phyloP scores from a whole-genome alignment of 2,113 vertebrate species.

The Chaetodon auriga region DNA sequence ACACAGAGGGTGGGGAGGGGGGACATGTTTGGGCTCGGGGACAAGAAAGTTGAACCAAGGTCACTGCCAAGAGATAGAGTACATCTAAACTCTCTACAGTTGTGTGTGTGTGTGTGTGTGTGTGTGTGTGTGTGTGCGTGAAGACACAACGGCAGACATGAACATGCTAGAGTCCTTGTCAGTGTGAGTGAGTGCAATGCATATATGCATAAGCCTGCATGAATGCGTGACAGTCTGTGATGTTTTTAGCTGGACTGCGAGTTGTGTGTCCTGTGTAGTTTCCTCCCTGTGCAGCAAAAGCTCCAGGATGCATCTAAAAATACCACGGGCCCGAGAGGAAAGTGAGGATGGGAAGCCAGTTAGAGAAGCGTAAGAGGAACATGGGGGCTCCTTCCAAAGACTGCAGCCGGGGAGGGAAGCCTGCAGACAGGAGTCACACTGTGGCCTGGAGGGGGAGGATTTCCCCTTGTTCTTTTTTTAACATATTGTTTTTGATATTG shows the following conservation, averaged over 20 bases:
- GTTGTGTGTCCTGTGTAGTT: conserved; percentile 43
- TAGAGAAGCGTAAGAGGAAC: conserved; percentile 35
- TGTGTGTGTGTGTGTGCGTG: background rate
- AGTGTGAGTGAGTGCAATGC: conserved; percentile 7
- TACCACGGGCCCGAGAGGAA: conserved; percentile 53
- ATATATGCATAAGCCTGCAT: conserved; percentile 22
- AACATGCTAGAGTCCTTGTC: background rate
- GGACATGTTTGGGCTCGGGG: conserved; percentile 14
- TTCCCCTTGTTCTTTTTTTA: conserved; percentile 1
- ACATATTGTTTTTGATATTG: background rate
- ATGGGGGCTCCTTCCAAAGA: conserved; percentile 13
- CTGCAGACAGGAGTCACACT: conserved; percentile 9
- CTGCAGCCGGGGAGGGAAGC: conserved; percentile 16
- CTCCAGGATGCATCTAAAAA: conserved; percentile 73
- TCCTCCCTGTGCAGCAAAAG: conserved; percentile 32
- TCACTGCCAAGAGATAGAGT: conserved; percentile 37
- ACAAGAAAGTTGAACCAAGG: conserved; percentile 56
- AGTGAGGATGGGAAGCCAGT: conserved; percentile 66
- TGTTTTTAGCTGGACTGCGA: conserved; percentile 43
- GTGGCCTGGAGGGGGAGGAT: conserved; percentile 22
- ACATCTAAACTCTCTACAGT: background rate
- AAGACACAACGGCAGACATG: background rate
- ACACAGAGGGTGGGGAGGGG: background rate
- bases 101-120: background rate
- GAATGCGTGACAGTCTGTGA: conserved; percentile 7